phyloP scores from a whole-genome alignment of 2,113 vertebrate genomes.

The Cephalopterus ornatus region DNA sequence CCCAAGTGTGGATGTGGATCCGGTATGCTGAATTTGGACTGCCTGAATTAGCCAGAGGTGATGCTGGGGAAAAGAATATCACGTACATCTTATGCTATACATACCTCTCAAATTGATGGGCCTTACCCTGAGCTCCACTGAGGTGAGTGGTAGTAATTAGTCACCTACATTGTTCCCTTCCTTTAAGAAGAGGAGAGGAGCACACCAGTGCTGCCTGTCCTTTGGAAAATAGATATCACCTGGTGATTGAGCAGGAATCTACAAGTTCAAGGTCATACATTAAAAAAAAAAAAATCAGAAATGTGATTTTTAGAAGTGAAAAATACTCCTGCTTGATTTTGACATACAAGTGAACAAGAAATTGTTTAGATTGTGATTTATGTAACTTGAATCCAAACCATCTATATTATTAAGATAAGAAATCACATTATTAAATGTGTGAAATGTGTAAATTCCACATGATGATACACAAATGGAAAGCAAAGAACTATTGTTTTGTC shows the following conservation, averaged over 20 bases:
- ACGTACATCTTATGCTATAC: fast-evolving
- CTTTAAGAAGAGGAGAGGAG: neutral
- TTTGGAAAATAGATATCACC: neutral
- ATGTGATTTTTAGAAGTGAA: neutral
- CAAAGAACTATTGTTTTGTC: neutral
- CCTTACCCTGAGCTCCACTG: neutral
- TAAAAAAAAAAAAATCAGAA: neutral
- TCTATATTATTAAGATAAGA: neutral
- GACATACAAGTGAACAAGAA: neutral
- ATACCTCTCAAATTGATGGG: neutral
- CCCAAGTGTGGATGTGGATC: neutral
- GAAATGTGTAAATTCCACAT: neutral
- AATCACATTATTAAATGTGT: neutral
- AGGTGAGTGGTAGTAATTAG: neutral
- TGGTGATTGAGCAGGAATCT: neutral
- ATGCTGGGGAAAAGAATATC: neutral
- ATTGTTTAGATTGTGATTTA: neutral
- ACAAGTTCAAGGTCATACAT: neutral
- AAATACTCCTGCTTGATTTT: neutral
- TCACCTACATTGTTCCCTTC: neutral
- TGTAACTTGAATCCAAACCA: neutral
- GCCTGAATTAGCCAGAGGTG: neutral
- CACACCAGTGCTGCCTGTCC: fast-evolving
- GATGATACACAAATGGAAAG: neutral
- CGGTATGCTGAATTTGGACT: neutral